Percentiles rank a stretch among this genome's conserved stretches.
These are phyloP conservation scores for Sialis fuliginosa DNA, from an alignment of 2,888 invertebrate species.

Conservation along the genomic window DNA sequence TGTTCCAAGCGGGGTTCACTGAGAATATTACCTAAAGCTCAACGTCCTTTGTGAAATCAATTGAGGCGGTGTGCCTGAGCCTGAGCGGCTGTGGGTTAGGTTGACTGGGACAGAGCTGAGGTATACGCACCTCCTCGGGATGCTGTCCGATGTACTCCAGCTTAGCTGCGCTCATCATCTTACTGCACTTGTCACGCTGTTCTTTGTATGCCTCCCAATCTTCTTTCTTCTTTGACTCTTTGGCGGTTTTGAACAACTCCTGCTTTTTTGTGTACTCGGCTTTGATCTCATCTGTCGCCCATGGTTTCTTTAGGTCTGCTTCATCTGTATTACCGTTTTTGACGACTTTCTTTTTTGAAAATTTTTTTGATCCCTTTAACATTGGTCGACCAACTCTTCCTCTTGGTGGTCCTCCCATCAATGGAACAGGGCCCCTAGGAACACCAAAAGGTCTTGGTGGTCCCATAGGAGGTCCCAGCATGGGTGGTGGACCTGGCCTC, in stretches of 20 bases:
- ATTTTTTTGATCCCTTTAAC: slow-evolving; percentile 1
- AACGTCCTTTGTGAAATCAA: slow-evolving; percentile 28
- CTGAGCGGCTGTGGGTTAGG: slow-evolving; percentile 5
- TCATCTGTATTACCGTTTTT: slow-evolving; percentile 7
- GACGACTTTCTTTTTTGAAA: slow-evolving; percentile 1
- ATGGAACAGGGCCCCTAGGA: slow-evolving; percentile 9
- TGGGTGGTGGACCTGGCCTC: slow-evolving; percentile 9
- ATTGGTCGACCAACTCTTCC: slow-evolving; percentile 6
- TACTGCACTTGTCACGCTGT: slow-evolving; percentile 37
- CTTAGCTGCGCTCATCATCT: slow-evolving; percentile 34
- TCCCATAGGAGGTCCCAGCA: slow-evolving; percentile 7
- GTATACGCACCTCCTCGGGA: slow-evolving; percentile 30
- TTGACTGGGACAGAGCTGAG: slow-evolving; percentile 23
- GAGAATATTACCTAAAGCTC: slow-evolving; percentile 23
- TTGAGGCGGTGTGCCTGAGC: slow-evolving; percentile 19
- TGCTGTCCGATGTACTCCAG: slow-evolving; percentile 33
- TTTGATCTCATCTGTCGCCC: slow-evolving; percentile 36
- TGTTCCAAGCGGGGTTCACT: not conserved
- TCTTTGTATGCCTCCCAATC: slow-evolving; percentile 37
- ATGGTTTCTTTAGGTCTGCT: slow-evolving; percentile 31
- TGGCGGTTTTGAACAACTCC: slow-evolving; percentile 30
- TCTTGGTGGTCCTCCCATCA: slow-evolving; percentile 9
- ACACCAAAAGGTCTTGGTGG: slow-evolving; percentile 12
- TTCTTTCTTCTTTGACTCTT: slow-evolving; percentile 25
- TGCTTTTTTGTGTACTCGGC: slow-evolving; percentile 33